These are phyloP conservation scores for Origma solitaria DNA, from an alignment of 2,113 vertebrate genomes.

Conservation along the genomic window DNA sequence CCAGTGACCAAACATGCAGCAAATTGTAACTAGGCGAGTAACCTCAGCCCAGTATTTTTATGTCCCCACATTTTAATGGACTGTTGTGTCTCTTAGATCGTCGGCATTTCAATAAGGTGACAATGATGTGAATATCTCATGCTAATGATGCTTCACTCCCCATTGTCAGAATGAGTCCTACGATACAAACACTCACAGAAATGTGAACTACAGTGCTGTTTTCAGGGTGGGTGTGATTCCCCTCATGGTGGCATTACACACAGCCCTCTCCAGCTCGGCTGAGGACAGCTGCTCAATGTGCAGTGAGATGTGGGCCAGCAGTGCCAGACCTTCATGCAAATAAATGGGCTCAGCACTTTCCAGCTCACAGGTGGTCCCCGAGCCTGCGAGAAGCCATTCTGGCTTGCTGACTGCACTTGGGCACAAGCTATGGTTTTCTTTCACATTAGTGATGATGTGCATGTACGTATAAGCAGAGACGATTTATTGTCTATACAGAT, in stretches of 20 bases:
- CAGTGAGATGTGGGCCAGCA: not conserved
- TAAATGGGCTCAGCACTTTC: not conserved
- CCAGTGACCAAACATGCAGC: not conserved
- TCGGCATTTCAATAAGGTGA: accelerated
- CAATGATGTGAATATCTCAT: not conserved
- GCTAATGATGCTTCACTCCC: not conserved
- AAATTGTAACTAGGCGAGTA: not conserved
- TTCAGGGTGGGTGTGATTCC: not conserved
- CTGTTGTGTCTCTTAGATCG: not conserved
- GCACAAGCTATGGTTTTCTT: not conserved
- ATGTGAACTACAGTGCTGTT: not conserved
- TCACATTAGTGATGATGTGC: not conserved
- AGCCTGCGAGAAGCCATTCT: not conserved
- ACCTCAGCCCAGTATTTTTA: not conserved
- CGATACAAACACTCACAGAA: not conserved
- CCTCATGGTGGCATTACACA: accelerated
- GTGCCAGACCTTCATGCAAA: not conserved
- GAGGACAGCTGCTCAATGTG: not conserved
- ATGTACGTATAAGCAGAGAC: not conserved
- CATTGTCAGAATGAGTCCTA: too few species aligned
- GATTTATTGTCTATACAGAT: not conserved
- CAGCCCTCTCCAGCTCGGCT: not conserved
- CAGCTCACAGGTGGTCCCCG: not conserved
- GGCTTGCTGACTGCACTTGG: not conserved
- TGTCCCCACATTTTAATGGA: not conserved